A percentile compares a stretch with the other conserved stretches of the same genome.
Evolutionary conservation across 2,113 vertebrate species (phyloP).

Genomic region (Brachypteracias leptosomus): DNA sequence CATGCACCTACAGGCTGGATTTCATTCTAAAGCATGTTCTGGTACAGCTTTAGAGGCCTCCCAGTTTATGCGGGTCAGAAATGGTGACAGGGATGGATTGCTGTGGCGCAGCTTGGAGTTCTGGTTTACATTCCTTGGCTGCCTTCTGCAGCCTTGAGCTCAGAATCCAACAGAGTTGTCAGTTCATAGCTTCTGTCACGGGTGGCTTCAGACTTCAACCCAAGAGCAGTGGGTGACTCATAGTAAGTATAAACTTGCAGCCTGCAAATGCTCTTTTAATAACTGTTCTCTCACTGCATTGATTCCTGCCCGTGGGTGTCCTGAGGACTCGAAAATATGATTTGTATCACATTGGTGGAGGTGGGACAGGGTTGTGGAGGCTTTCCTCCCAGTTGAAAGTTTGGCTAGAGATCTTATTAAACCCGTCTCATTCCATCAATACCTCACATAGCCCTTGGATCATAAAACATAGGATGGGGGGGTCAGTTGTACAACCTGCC

Average conservation of each 20-base stretch:
- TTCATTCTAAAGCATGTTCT: background rate
- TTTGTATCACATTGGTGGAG: background rate
- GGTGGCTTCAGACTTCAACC: background rate
- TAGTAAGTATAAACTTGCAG: background rate
- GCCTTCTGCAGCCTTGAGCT: background rate
- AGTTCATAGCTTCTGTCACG: background rate
- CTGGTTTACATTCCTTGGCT: background rate
- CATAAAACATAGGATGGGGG: rapidly evolving
- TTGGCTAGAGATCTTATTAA: background rate
- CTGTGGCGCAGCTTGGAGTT: background rate
- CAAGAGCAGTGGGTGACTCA: background rate
- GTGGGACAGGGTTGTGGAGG: background rate
- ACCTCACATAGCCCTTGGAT: background rate
- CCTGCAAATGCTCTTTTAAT: background rate
- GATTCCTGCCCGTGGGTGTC: background rate
- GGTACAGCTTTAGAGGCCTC: background rate
- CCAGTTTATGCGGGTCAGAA: background rate
- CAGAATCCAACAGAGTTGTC: background rate
- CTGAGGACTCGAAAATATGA: background rate
- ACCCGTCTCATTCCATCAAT: background rate
- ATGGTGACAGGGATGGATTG: background rate
- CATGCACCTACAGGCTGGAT: rapidly evolving
- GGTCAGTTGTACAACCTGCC: background rate
- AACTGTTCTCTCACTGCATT: background rate
- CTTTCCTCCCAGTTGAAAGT: background rate